These are phyloP conservation scores for Crocodylus rhombifer DNA, from an alignment of 2,797 vertebrate genomes.

Conservation along the genomic window DNA sequence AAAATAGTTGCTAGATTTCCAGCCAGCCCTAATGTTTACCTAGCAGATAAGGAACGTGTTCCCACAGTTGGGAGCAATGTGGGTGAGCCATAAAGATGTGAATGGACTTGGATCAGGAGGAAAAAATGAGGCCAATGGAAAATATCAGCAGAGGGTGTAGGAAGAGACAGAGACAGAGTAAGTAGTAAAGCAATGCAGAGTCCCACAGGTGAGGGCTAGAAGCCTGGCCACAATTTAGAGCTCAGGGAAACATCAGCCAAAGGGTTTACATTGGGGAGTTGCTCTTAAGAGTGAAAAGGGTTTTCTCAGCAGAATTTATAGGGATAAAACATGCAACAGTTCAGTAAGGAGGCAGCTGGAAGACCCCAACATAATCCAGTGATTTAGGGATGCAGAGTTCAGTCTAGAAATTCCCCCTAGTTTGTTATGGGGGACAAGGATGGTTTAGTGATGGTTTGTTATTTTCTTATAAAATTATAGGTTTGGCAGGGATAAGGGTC, in stretches of 20 bases:
- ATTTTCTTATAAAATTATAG: no score
- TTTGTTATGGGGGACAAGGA: neutral
- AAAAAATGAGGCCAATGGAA: neutral
- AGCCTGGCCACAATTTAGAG: rapidly evolving
- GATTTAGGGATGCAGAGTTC: neutral
- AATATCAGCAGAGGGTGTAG: neutral
- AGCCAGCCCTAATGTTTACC: neutral
- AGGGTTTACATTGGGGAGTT: neutral
- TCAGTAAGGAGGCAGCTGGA: neutral
- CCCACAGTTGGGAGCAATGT: neutral
- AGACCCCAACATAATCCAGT: neutral
- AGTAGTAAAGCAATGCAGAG: neutral
- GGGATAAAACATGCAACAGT: rapidly evolving
- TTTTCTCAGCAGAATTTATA: rapidly evolving
- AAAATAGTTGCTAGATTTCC: neutral
- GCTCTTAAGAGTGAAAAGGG: neutral
- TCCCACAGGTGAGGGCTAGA: neutral
- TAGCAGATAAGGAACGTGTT: neutral
- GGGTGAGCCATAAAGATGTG: neutral
- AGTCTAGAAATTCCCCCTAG: neutral
- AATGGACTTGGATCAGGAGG: neutral
- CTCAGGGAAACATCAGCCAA: rapidly evolving
- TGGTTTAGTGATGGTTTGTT: neutral
- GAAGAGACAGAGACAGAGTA: neutral
- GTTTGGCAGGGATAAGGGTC: no score